Percentiles rank a stretch among this genome's conserved stretches.
Conservation (phyloP, 2,113 vertebrate species). For the Mellivora capensis region DNA sequence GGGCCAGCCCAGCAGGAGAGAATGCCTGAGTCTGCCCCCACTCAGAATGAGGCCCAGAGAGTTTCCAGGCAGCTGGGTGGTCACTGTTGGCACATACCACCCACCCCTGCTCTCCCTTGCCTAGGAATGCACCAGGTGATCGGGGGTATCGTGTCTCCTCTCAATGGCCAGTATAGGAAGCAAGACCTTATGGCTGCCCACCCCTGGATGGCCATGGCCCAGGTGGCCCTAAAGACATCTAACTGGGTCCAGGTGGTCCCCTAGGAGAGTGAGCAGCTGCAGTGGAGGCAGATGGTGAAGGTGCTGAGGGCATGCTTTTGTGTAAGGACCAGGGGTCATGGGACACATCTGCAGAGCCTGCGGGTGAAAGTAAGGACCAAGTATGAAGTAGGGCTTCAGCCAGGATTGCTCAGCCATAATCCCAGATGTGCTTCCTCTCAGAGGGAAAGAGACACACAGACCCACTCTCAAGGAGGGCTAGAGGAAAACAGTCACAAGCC, state of each 20-base stretch:
- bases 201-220: conserved; percentile 90
- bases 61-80: background rate
- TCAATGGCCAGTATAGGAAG: conserved; percentile 89
- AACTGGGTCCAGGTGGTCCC: conserved; percentile 91
- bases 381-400: background rate
- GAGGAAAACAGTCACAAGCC: background rate
- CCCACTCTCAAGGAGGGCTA: background rate
- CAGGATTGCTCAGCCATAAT: background rate
- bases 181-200: conserved; percentile 86
- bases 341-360: rapidly evolving
- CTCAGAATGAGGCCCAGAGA: background rate
- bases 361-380: rapidly evolving
- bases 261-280: conserved; percentile 91
- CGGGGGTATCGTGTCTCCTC: conserved; percentile 91
- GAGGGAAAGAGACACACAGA: background rate
- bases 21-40: background rate
- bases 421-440: background rate
- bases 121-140: conserved; percentile 88
- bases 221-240: conserved; percentile 87
- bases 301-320: conserved; percentile 81
- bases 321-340: background rate
- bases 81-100: background rate
- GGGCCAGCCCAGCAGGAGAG: background rate
- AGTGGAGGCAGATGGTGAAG: conserved; percentile 90
- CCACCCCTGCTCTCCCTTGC: background rate